phyloP scores from a whole-genome alignment of 2,888 invertebrate genomes.

The Pandemis heparana region DNA sequence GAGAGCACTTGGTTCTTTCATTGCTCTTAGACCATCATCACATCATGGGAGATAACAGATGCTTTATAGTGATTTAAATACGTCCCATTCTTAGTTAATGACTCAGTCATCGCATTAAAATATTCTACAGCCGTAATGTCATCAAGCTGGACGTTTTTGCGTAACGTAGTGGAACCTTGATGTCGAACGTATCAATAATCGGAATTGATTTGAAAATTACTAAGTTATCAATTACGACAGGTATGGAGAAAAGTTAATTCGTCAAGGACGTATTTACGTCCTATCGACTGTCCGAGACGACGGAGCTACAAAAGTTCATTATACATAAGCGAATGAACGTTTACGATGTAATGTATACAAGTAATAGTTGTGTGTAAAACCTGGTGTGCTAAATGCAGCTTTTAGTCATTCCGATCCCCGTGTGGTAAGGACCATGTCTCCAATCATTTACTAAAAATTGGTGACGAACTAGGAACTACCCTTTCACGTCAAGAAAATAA shows the following conservation, averaged over 20 bases:
- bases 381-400: neutral
- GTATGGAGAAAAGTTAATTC: constrained; percentile 19
- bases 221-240: constrained; percentile 38
- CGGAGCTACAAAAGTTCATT: neutral
- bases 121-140: constrained; percentile 25
- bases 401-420: too few species aligned
- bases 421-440: too few species aligned
- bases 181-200: constrained; percentile 14
- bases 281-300: neutral
- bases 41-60: too few species aligned
- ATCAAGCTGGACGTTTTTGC: constrained; percentile 35
- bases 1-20: too few species aligned
- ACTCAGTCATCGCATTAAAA: constrained; percentile 27
- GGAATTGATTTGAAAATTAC: constrained; percentile 37
- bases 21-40: too few species aligned
- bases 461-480: too few species aligned
- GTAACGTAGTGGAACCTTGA: constrained; percentile 32
- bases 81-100: constrained; percentile 29
- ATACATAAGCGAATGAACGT: neutral
- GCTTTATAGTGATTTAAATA: neutral
- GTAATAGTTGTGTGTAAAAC: too few species aligned
- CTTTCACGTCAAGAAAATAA: too few species aligned
- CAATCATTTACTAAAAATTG: too few species aligned
- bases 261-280: constrained; percentile 24
- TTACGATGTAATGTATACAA: neutral